phyloP scores from a whole-genome alignment of 2,113 vertebrate genomes.

The Pogonocichla stellata region DNA sequence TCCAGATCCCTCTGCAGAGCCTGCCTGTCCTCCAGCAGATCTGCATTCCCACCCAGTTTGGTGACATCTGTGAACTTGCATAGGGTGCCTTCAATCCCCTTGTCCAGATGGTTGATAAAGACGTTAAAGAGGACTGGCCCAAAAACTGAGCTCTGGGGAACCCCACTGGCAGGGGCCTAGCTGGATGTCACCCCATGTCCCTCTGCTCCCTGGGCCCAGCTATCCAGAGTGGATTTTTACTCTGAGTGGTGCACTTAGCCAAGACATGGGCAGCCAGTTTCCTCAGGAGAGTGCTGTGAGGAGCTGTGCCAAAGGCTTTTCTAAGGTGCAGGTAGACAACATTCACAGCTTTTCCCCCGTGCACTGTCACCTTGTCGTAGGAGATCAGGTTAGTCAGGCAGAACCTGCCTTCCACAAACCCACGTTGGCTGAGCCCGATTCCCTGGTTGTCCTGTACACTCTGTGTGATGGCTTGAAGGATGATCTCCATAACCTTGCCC shows the following conservation, averaged over 20 bases:
- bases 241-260: rapidly evolving
- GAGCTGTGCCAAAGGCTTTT: not conserved
- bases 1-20: not conserved
- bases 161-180: not conserved
- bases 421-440: not conserved
- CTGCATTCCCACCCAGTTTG: not conserved
- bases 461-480: not conserved
- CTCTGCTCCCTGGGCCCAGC: too few relatives aligned
- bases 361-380: not conserved
- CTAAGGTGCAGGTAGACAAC: not conserved
- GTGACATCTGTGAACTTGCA: not conserved
- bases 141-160: not conserved
- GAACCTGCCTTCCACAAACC: not conserved
- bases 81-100: not conserved
- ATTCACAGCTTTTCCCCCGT: not conserved
- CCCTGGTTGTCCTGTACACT: not conserved
- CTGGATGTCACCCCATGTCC: not conserved
- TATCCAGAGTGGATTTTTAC: not conserved
- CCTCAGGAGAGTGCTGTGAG: not conserved
- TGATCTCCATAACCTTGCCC: not conserved
- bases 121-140: not conserved
- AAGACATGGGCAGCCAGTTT: not conserved
- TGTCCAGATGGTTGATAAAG: not conserved
- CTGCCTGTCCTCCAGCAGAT: not conserved
- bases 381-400: not conserved